phyloP scores from a whole-genome alignment of 1,140 invertebrate species.

The Lethocerus indicus region DNA sequence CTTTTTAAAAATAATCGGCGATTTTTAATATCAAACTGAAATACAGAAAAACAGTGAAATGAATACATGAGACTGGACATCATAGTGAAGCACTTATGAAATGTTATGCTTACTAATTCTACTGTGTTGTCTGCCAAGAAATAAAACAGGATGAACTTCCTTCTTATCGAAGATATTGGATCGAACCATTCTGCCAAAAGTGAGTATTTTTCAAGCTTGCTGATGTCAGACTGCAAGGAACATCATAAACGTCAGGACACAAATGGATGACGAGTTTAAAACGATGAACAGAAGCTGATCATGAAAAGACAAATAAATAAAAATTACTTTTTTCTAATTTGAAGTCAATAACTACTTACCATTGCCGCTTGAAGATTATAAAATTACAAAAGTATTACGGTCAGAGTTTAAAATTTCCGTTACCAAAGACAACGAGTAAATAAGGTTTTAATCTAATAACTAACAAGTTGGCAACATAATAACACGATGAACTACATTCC shows the following conservation, averaged over 20 bases:
- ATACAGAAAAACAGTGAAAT: no score
- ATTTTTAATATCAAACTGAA: slow-evolving; percentile 59
- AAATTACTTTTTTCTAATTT: neutral
- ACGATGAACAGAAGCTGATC: neutral
- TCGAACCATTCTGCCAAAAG: slow-evolving; percentile 77
- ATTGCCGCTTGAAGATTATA: neutral
- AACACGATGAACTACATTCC: no score
- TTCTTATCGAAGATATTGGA: slow-evolving; percentile 44
- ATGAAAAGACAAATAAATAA: neutral
- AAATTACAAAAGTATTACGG: neutral
- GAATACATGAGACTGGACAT: no score
- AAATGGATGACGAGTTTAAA: neutral
- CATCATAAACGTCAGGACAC: neutral
- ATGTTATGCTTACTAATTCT: slow-evolving; percentile 39
- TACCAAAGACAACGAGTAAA: no score
- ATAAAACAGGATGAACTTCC: slow-evolving; percentile 56
- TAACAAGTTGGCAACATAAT: no score
- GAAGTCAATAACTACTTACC: neutral
- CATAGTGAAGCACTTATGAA: no score
- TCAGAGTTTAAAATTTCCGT: no score
- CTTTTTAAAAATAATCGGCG: slow-evolving; percentile 56
- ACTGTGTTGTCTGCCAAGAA: slow-evolving; percentile 55
- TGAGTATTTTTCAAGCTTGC: slow-evolving; percentile 24
- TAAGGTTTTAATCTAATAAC: no score
- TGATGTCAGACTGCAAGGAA: neutral